Base-by-base conservation (phyloP, 2,113 vertebrate genomes). In the Hippolais icterina region DNA sequence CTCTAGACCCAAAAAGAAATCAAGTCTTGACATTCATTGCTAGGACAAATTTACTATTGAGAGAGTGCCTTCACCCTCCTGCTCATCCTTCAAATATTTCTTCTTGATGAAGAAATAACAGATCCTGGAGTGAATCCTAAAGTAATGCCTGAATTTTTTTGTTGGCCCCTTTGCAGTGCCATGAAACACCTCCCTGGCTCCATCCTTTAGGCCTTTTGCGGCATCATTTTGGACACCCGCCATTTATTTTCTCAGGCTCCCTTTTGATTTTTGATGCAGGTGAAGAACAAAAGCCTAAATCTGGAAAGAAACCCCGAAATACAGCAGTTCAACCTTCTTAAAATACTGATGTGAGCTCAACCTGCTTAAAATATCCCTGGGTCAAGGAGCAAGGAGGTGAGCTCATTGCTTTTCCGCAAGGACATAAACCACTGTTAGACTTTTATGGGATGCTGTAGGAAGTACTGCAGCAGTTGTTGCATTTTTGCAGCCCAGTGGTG, bases 201-300 rank as follows among this genome's bases (percentile, higher is more conserved):
- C 46, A 14, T 49, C 49, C 66, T 71, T 21, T 13, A 60, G 41
- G 31, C n/a, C 49, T 64, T 72, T 27, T n/a, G 31, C 2, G 11
- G 23, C 41, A 8, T 44, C 21, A 0, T 59, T 75, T 79, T 5
- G 12, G 39, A 5, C 57, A n/a, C 21, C 33, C 10, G 16, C 57
- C 65, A 31, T 50, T 63, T 56, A 0, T 80, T 87, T 91, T 63
- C 71, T 79, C 47, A 44, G 37, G 28, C 44, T 77, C 54, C 59
- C 42, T 60, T 46, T 39, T 59, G 54, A 64, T 65, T 59, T 83
- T 56, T 21, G 10, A 46, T 65, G 91, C 83, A 90, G 94, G 57
- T 93, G 83, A 91, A 93, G 77, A 96, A 84, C 90, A 95, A 94
- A 97, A 94, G 52, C 82, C 88, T 91, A 93, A 98, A 96, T 60